phyloP scores from a whole-genome alignment of 2,113 vertebrate genomes.

The Thalassarche chlororhynchos region DNA sequence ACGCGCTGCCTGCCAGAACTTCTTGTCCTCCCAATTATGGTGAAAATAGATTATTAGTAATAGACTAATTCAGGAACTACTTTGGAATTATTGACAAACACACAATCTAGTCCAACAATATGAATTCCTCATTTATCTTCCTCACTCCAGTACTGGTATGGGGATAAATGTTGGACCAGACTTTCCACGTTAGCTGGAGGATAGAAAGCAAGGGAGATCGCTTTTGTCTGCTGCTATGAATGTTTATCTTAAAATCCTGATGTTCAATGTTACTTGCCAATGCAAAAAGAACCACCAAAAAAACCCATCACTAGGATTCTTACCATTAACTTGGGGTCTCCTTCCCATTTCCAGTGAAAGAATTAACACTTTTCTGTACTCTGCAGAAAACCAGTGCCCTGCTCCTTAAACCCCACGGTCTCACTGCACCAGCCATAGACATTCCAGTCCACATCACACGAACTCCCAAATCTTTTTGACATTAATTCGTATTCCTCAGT shows the following conservation, averaged over 20 bases:
- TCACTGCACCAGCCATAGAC: not conserved
- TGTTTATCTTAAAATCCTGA: not conserved
- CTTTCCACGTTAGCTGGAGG: not conserved
- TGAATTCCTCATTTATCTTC: not conserved
- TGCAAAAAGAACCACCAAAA: not conserved
- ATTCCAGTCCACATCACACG: not conserved
- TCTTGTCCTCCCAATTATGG: slow-evolving; percentile 31
- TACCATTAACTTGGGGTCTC: not conserved
- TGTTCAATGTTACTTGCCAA: not conserved
- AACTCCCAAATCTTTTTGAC: not conserved
- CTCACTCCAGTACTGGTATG: not conserved
- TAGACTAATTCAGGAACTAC: not conserved
- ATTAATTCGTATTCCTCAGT: not conserved
- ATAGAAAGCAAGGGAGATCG: not conserved
- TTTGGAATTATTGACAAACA: not conserved
- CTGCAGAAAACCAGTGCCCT: not conserved
- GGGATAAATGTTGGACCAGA: not conserved
- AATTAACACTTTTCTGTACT: not conserved
- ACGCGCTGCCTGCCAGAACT: not conserved
- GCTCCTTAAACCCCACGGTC: not conserved
- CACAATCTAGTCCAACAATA: not conserved
- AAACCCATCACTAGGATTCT: accelerated
- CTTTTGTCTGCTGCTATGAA: not conserved
- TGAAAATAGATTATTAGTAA: slow-evolving; percentile 34
- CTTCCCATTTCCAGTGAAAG: not conserved